Evolutionary conservation across 2,888 invertebrate species (phyloP), one percentile per base, ranked within the genome.

Genomic region (Muschampia plurimacula): DNA sequence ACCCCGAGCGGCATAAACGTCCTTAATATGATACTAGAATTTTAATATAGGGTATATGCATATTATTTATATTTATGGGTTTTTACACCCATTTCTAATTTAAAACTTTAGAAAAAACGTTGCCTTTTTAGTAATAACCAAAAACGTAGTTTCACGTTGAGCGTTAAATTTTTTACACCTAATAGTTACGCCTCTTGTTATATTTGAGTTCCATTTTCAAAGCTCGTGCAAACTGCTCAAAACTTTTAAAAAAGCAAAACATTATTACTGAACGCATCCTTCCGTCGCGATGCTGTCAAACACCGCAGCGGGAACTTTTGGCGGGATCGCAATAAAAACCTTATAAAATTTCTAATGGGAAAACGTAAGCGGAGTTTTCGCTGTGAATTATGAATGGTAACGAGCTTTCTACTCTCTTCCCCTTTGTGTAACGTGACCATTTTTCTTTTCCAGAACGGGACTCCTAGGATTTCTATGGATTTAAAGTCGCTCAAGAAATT

Each of bases 321-420:
- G 86, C 87, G 86, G 84, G 83, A 82, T 78, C 79, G 87, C 88
- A 90, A 91, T 93, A 93, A 93, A 93, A 93, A 93, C 92, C 89
- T 92, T 91, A 92, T 92, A 93, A 93, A 93, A 93, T 92, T 92
- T 89, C 84, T 92, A 93, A 94, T 93, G 86, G 92, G 92, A 93
- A 93, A 93, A 94, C 93, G 93, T 93, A 92, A 91, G 84, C 84
- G 81, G 91, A 92, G 92, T 92, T 93, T 91, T 89, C 87, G 80
- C 80, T 80, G 84, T 93, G 93, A 93, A 93, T 94, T 93, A 93
- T 94, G 93, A 93, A 94, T 93, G 90, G 92, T 93, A 94, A 94
- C 93, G 92, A 93, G 91, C 85, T 83, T 79, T 77, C 80, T 83
- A 91, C 85, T 83, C 79, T 77, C 80, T 83, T 87, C 88, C 86